Evolutionary conservation across 2,113 vertebrate species (phyloP), one percentile per base, ranked within the genome.

Genomic region (Tetraodon nigroviridis): DNA sequence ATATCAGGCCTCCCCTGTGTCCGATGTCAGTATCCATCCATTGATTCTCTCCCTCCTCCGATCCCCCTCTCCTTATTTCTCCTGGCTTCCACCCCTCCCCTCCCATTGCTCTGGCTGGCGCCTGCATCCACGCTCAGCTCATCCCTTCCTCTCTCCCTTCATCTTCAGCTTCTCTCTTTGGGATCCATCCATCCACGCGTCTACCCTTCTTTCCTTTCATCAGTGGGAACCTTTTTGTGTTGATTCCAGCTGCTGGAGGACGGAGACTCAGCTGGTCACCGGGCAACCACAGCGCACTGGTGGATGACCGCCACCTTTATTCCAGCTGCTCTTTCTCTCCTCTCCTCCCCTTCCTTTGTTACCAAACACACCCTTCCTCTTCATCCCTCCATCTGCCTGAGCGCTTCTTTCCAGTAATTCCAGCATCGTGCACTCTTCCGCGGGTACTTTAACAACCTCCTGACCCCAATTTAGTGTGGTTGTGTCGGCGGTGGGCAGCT

Each of bases 231-330:
- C 69, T 82, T 65, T 84, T 83, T 77, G 79, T 78, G 82, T 82
- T 86, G 85, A 87, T 88, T 85, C 86, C 83, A 84, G 64, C 80
- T 84, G 83, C 84, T 83, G 81, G 79, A 68, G 79, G 85, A 74
- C 70, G 63, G 77, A 75, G 70, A 86, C 81, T 84, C 59, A 49
- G 73, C 51, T 16, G 1, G 76, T 41, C 78, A 73, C 68, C 20
- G 53, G 75, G 79, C 76, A 81, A 82, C 77, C 65, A 69, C 51
- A 58, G 59, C 58, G 73, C 67, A 70, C 4, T 47, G 57, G 71
- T 57, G 67, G 29, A 37, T 57, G 65, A 18, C 54, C 41, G 59
- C 50, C 58, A 24, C 64, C 62, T 62, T 75, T 65, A 50, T 77
- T 79, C 55, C 21, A 61, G 49, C 48, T 27, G 47, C 51, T 59